These are phyloP conservation scores for Sminthurides bifidus DNA, from an alignment of 1,140 invertebrate species.

Conservation along the genomic window DNA sequence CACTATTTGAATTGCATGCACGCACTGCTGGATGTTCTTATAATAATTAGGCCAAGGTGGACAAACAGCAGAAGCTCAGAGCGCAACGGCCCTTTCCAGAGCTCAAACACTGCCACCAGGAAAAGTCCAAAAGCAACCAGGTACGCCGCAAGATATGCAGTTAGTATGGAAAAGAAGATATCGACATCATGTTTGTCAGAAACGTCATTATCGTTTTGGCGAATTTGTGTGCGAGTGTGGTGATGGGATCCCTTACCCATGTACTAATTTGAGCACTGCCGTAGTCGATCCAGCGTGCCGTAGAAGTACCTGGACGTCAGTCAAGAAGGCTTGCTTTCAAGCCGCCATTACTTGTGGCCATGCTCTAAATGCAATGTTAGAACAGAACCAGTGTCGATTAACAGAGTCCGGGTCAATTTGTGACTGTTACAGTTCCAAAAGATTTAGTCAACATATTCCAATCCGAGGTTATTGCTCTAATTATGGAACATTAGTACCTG, in stretches of 20 bases:
- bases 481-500: neutral
- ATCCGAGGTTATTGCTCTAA: neutral
- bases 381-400: no score
- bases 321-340: no score
- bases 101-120: slow-evolving; percentile 13
- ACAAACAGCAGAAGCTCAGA: slow-evolving; percentile 6
- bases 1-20: slow-evolving; percentile 3
- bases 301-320: no score
- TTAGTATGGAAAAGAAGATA: slow-evolving; percentile 1
- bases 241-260: no score
- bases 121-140: slow-evolving; percentile 20
- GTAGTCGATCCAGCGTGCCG: no score
- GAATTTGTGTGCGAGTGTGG: slow-evolving; percentile 10
- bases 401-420: no score
- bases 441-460: no score
- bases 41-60: slow-evolving; percentile 7
- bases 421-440: no score
- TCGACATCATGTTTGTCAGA: slow-evolving; percentile 5
- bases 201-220: slow-evolving; percentile 5
- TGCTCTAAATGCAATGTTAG: no score
- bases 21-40: slow-evolving; percentile 2
- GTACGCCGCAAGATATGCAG: slow-evolving; percentile 9
- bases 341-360: no score
- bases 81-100: slow-evolving; percentile 7
- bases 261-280: no score